Evolutionary conservation across 1,140 invertebrate genomes (phyloP), one percentile per base, ranked within the genome.

Genomic region (Neodiprion fabricii): DNA sequence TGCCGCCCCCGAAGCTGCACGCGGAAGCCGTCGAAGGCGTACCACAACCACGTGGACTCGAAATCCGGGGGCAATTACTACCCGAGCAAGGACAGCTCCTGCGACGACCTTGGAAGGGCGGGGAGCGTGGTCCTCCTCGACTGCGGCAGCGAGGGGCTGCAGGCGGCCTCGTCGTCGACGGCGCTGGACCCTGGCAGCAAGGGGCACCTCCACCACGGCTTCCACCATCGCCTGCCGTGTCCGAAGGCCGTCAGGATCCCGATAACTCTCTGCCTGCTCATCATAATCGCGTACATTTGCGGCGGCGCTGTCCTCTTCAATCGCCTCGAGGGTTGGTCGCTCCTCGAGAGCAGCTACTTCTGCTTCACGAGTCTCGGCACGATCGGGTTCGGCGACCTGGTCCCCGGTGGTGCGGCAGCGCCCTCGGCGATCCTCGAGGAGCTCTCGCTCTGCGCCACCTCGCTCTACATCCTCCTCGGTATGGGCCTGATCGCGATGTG

Each of bases 401-500:
- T 93, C 78, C 92, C 96, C 70, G 87, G 92, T 74, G 94, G 91
- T 7, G 87, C 92, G 76, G 92, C 94, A 71, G 93, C 94, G 14
- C 89, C 93, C 23, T 90, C 94, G 14, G 92, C 91, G 82, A 93
- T 90, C 79, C 92, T 91, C 69, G 94, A 92, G 80, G 94, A 96
- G 79, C 89, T 95, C 9, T 95, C 95, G 47, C 88, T 96, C 4
- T 93, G 96, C 73, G 92, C 92, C 23, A 94, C 93, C 75, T 94
- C 95, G 21, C 89, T 96, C 40, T 99, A 99, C 85, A 95, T 99
- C 68, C 89, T 99, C 47, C 92, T 98, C 66, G 98, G 98, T 17
- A 96, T 99, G 92, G 96, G 97, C 7, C 91, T 99, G 72, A 94
- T 99, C 75, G 97, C 97, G 17, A 99, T 98, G 95, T 98, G 97